Conservation (phyloP, 2,888 invertebrate species). For the Drosophila nigritarsus region DNA sequence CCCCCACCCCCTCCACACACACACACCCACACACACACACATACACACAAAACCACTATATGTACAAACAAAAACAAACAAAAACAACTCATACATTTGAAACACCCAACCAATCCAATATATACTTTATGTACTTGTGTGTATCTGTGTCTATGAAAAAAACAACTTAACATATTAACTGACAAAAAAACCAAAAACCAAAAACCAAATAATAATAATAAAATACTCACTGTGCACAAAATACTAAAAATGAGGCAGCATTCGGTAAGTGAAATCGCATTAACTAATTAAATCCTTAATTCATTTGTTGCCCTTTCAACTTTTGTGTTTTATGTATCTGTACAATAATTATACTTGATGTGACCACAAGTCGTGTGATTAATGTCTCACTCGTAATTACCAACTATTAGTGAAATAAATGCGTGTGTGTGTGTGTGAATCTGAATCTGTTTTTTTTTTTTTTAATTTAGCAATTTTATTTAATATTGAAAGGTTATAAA, state of each 20-base stretch:
- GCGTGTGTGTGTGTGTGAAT: background rate
- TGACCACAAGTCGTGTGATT: slow-evolving; percentile 16
- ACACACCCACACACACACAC: slow-evolving; percentile 35
- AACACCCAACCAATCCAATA: slow-evolving; percentile 39
- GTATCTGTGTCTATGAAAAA: slow-evolving; percentile 62
- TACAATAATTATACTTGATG: background rate
- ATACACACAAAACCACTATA: slow-evolving; percentile 3
- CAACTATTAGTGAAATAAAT: too few species aligned
- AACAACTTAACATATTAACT: slow-evolving; percentile 4
- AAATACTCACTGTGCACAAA: slow-evolving; percentile 26
- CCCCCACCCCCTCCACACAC: slow-evolving; percentile 36
- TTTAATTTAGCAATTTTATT: too few species aligned
- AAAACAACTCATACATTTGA: slow-evolving; percentile 37
- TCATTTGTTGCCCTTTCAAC: slow-evolving; percentile 14
- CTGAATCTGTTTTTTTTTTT: too few species aligned
- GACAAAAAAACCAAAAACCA: slow-evolving; percentile 14
- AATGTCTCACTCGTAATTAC: slow-evolving; percentile 20
- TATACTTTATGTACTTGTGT: slow-evolving; percentile 64
- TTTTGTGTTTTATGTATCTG: background rate
- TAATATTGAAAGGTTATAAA: too few species aligned
- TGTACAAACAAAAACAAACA: slow-evolving; percentile 21
- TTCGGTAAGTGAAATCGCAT: slow-evolving; percentile 64
- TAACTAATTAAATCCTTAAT: slow-evolving; percentile 20
- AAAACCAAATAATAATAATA: slow-evolving; percentile 20
- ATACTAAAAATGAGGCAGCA: slow-evolving; percentile 53